Evolutionary conservation across 2,888 invertebrate species (phyloP), one percentile per base, ranked within the genome.

Genomic region (Drosophila nr. perissopoda): DNA sequence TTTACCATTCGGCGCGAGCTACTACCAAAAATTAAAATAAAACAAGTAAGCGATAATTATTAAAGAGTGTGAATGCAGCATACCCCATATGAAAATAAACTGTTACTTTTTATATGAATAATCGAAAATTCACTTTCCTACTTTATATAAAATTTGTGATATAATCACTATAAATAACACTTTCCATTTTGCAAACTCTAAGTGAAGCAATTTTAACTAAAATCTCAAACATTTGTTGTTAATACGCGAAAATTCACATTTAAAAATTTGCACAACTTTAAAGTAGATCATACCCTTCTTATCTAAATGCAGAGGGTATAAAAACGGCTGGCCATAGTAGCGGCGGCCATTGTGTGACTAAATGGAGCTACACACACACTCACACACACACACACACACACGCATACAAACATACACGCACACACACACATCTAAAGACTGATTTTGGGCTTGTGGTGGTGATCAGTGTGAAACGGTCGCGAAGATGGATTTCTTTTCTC

Each of bases 401-500:
- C 49, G 40, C 33, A 60, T 10, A 18, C 8, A 40, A 31, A 45
- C 38, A 54, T 7, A 36, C n/a, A 57, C 36, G 36, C 25, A 61
- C 36, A 45, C n/a, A 45, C 10, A 53, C 36, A 59, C 52, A 49
- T 29, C 33, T 29, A 33, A 5, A 33, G 8, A 21, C 11, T 18
- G 42, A 49, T 40, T 56, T 62, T 69, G 78, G 62, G 63, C 61
- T 77, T 78, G 82, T 64, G 59, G 70, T 82, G 45, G 80, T 81
- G 88, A 85, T 82, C 70, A 69, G 81, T 83, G 74, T 77, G 71
- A 80, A 83, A 70, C 88, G 80, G 62, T 76, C 69, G 83, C 78
- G 89, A 90, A 90, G 89, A 90, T 90, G 90, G 90, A 88, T 88
- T 90, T 89, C 91, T 90, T 78, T 89, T 83, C 77, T 73, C 78